Conservation (phyloP, 1,140 invertebrate genomes). For the Drosophila mayri region DNA sequence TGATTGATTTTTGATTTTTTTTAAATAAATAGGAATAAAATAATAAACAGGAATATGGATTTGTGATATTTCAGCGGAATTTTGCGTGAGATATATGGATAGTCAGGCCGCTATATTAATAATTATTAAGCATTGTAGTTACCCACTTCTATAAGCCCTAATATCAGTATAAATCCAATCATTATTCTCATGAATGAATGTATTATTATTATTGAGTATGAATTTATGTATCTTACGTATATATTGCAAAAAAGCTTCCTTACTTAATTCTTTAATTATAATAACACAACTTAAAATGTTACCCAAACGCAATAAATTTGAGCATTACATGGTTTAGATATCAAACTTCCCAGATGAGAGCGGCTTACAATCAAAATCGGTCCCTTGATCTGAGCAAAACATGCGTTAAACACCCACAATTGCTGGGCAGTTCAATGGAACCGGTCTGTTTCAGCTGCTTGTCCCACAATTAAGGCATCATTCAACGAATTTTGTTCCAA, state of each 20-base stretch:
- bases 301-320: constrained; percentile 14
- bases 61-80: too few species aligned
- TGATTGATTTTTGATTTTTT: not conserved
- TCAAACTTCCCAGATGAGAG: not conserved
- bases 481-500: constrained; percentile 61
- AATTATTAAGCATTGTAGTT: too few species aligned
- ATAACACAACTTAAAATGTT: not conserved
- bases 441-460: constrained; percentile 61
- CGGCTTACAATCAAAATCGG: constrained; percentile 17
- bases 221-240: too few species aligned
- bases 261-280: not conserved
- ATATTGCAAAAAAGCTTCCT: too few species aligned
- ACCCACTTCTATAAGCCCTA: too few species aligned
- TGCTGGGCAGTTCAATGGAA: constrained; percentile 58
- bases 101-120: not conserved
- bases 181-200: too few species aligned
- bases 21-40: too few species aligned
- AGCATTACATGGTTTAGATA: constrained; percentile 54
- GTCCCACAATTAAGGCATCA: constrained; percentile 77
- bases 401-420: constrained; percentile 71
- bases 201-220: too few species aligned
- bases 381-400: constrained; percentile 31
- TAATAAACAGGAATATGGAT: too few species aligned
- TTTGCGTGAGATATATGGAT: not conserved
- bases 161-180: too few species aligned